Conservation (phyloP, 2,888 invertebrate genomes). For the Rhodophaea formosa region DNA sequence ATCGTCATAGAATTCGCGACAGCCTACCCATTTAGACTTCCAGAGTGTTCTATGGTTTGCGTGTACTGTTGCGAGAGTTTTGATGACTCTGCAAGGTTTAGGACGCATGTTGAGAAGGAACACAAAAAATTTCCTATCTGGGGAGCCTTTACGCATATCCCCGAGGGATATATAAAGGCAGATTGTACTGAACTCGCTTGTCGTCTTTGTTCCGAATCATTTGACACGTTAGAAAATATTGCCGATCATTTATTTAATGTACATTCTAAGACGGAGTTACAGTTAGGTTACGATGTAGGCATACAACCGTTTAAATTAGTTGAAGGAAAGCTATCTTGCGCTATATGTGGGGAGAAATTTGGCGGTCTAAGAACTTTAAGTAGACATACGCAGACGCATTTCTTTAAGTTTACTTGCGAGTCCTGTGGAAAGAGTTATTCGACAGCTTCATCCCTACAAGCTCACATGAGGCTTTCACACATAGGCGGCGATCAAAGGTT, state of each 20-base stretch:
- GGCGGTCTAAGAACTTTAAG: slow-evolving; percentile 37
- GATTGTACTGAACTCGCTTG: slow-evolving; percentile 43
- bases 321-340: slow-evolving; percentile 32
- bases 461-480: slow-evolving; percentile 33
- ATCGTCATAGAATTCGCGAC: slow-evolving; percentile 42
- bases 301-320: slow-evolving; percentile 38
- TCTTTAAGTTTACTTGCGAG: slow-evolving; percentile 40
- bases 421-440: slow-evolving; percentile 43
- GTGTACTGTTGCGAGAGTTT: slow-evolving; percentile 42
- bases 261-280: slow-evolving; percentile 26
- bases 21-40: slow-evolving; percentile 48
- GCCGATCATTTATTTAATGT: slow-evolving; percentile 34
- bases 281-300: slow-evolving; percentile 29
- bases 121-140: slow-evolving; percentile 30
- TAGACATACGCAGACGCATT: slow-evolving; percentile 45
- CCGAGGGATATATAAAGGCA: slow-evolving; percentile 34
- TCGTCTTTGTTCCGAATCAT: slow-evolving; percentile 32
- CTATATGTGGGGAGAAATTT: slow-evolving; percentile 37
- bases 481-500: slow-evolving; percentile 22
- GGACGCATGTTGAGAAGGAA: slow-evolving; percentile 41
- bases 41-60: slow-evolving; percentile 36
- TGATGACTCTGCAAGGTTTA: slow-evolving; percentile 37
- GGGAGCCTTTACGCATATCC: slow-evolving; percentile 29
- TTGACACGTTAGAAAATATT: slow-evolving; percentile 29
- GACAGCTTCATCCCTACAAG: slow-evolving; percentile 32